phyloP scores from a whole-genome alignment of 2,888 invertebrate species.

The Tipula confusa region DNA sequence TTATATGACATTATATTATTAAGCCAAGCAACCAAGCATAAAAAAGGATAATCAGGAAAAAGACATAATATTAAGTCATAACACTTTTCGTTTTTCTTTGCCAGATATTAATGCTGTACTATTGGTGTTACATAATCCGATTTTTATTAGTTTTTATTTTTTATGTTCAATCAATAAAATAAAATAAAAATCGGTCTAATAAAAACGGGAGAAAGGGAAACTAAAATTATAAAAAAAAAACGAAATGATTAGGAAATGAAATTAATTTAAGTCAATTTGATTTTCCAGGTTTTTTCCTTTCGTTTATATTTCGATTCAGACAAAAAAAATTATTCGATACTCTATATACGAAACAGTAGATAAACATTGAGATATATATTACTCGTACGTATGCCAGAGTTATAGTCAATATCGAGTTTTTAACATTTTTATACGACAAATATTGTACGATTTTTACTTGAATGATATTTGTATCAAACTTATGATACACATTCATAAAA shows the following conservation, averaged over 20 bases:
- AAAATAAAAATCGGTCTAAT: no score
- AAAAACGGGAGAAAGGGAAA: background rate
- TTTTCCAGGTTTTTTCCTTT: conserved; percentile 1
- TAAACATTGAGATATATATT: background rate
- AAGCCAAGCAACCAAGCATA: background rate
- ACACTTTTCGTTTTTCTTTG: no score
- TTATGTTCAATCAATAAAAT: background rate
- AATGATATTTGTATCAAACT: no score
- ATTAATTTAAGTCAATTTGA: background rate
- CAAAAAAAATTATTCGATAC: no score
- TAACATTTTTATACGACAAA: no score
- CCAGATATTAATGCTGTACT: background rate
- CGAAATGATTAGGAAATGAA: background rate
- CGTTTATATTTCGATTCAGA: background rate
- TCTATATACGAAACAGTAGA: background rate
- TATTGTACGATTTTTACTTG: no score
- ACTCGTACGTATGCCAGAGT: no score
- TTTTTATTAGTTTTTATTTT: conserved; percentile 6
- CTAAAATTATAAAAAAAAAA: background rate
- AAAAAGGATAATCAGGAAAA: background rate
- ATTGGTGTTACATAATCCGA: background rate
- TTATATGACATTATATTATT: background rate
- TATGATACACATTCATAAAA: no score
- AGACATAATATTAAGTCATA: background rate
- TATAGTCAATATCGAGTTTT: no score